These are phyloP conservation scores for Aphyosemion australe DNA, from an alignment of 2,113 vertebrate genomes.

Conservation along the genomic window DNA sequence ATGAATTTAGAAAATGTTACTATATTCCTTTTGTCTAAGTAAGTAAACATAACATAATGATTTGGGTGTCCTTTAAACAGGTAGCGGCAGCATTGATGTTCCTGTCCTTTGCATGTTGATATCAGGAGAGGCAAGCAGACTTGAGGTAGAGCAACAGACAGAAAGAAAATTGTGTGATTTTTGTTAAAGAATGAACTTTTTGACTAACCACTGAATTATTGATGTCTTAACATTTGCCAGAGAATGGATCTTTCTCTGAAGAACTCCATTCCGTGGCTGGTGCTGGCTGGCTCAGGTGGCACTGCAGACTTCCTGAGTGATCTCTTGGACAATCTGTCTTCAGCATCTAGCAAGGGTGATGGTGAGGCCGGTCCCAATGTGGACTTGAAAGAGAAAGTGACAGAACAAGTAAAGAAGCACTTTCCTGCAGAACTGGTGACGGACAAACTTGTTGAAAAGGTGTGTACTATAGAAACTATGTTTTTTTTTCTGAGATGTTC, in stretches of 20 bases:
- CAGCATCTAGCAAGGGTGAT: constrained; percentile 53
- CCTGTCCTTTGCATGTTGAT: constrained; percentile 89
- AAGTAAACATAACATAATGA: neutral
- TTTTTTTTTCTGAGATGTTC: neutral
- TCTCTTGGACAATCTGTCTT: constrained; percentile 76
- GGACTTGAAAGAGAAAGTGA: constrained; percentile 66
- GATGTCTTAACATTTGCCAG: constrained; percentile 53
- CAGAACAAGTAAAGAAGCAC: constrained; percentile 73
- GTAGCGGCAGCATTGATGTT: constrained; percentile 87
- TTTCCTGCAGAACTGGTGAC: constrained; percentile 67
- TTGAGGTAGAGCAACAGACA: constrained; percentile 76
- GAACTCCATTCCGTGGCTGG: constrained; percentile 84
- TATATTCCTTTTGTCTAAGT: too few relatives aligned
- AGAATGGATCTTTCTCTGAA: constrained; percentile 82
- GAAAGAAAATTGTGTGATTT: too few relatives aligned
- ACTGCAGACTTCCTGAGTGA: constrained; percentile 85
- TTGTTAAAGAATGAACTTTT: neutral
- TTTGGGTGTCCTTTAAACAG: constrained; percentile 54
- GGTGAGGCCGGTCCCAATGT: constrained; percentile 42
- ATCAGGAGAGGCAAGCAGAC: constrained; percentile 80
- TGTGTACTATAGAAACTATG: constrained; percentile 28
- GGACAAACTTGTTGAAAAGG: constrained; percentile 77
- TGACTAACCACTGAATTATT: neutral
- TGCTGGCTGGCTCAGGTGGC: constrained; percentile 87
- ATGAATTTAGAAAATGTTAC: too few relatives aligned